A percentile compares a stretch with the other conserved stretches of the same genome.
phyloP scores from a whole-genome alignment of 2,797 vertebrate species.

The Sitta carolinensis region DNA sequence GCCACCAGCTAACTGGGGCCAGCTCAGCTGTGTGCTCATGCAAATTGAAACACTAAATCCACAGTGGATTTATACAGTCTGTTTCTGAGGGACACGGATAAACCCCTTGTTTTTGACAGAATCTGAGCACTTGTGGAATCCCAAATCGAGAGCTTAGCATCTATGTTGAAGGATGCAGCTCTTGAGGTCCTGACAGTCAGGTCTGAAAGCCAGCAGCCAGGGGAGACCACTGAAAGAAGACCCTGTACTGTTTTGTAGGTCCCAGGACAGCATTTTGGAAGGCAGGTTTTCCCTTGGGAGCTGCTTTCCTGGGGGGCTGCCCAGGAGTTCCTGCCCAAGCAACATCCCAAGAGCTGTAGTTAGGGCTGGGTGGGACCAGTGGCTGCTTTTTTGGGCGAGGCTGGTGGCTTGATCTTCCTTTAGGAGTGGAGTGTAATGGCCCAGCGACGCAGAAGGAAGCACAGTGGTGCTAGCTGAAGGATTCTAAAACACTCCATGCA shows the following conservation, averaged over 20 bases:
- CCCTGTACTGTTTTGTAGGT: not conserved
- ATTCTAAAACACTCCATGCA: accelerated
- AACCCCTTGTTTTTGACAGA: not conserved
- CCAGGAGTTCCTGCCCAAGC: not conserved
- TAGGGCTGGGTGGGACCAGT: not conserved
- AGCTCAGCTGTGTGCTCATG: not conserved
- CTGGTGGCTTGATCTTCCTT: not conserved
- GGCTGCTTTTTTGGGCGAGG: not conserved
- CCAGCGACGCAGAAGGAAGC: accelerated
- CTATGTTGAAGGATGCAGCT: not conserved
- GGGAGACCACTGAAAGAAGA: not conserved
- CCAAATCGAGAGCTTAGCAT: not conserved
- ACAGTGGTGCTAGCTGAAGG: not conserved
- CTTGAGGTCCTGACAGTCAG: not conserved
- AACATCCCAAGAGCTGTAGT: not conserved
- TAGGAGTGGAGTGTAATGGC: not conserved
- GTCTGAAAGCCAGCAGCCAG: not conserved
- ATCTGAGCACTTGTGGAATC: not conserved
- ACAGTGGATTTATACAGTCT: not conserved
- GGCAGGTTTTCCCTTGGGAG: not conserved
- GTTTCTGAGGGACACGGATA: not conserved
- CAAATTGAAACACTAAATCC: not conserved
- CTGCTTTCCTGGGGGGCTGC: not conserved
- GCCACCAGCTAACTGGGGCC: not conserved
- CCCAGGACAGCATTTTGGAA: not conserved